A percentile compares a stretch with the other conserved stretches of the same genome.
phyloP scores from a whole-genome alignment of 2,113 vertebrate species.

The Sebastes schlegelii region DNA sequence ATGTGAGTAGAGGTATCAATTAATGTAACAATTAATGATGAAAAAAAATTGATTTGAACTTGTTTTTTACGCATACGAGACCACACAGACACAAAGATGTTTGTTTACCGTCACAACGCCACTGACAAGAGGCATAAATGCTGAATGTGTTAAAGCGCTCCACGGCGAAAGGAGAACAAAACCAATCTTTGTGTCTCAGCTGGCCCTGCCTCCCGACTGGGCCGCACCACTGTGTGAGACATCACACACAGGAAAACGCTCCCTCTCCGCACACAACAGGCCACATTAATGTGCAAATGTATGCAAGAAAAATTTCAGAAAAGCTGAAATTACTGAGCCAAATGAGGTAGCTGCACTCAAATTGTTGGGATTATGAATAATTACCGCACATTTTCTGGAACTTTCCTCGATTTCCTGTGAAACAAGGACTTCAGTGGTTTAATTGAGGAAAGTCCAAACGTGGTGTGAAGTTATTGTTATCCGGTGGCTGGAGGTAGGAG shows the following conservation, averaged over 20 bases:
- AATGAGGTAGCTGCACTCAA: constrained; percentile 93
- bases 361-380: constrained; percentile 99
- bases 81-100: constrained; percentile 52
- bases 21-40: constrained; percentile 22
- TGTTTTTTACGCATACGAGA: background rate
- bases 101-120: constrained; percentile 67
- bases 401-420: constrained; percentile 91
- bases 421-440: constrained; percentile 93
- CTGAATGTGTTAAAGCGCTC: constrained; percentile 96
- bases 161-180: constrained; percentile 95
- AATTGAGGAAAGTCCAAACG: constrained; percentile 70
- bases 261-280: constrained; percentile 93
- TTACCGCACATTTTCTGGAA: constrained; percentile 96
- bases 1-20: constrained; percentile 21
- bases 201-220: constrained; percentile 97
- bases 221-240: constrained; percentile 95
- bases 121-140: constrained; percentile 83
- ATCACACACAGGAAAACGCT: constrained; percentile 95
- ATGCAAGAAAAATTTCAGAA: constrained; percentile 93
- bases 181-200: constrained; percentile 99
- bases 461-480: constrained; percentile 53
- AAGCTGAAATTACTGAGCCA: constrained; percentile 83
- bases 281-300: constrained; percentile 99
- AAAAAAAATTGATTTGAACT: constrained; percentile 1
- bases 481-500: constrained; percentile 15